Evolutionary conservation across 2,888 invertebrate genomes (phyloP), one percentile per base, ranked within the genome.

Genomic region (Polyommatus iphigenia): DNA sequence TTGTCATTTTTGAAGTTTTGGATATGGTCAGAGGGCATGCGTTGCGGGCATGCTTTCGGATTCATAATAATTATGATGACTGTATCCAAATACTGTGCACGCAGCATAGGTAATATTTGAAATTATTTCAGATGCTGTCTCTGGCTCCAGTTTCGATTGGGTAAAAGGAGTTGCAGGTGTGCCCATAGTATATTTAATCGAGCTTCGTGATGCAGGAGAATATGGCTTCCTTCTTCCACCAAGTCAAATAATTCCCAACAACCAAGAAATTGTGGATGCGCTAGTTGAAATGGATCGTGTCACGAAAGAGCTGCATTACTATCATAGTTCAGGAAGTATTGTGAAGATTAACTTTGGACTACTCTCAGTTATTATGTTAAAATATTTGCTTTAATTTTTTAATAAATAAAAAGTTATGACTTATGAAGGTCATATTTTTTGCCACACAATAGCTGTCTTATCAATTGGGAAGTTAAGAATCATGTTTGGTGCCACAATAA

Each of bases 171-270:
- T 82, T 0, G 89, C 90, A 1, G 87, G 91, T 1, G 89, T 95
- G 1, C 93, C 94, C 18, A 91, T 95, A 76, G 87, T 94, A 1
- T 94, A 93, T 82, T 91, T 94, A 0, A 89, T 94, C 59, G 95
- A 95, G 83, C 85, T 95, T 5, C 85, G 95, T 71, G 95, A 95
- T 81, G 85, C 85, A 0, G 95, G 95, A 0, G 81, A 84, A 18
- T 90, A 90, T 79, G 95, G 95, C 0, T 95, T 95, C 85, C 81
- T 94, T 3, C 85, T 95, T 10, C 95, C 95, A 0, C 82, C 90
- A 1, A 85, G 86, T 2, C 86, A 89, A 72, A 95, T 95, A 76
- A 83, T 89, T 71, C 88, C 88, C 15, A 89, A 89, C 24, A 86
- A 85, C 62, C 83, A 85, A 78, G 91, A 92, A 83, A 85, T 89